Evolutionary conservation across 2,888 invertebrate genomes (phyloP), one percentile per base, ranked within the genome.

Genomic region (Sphaerophoria taeniata): DNA sequence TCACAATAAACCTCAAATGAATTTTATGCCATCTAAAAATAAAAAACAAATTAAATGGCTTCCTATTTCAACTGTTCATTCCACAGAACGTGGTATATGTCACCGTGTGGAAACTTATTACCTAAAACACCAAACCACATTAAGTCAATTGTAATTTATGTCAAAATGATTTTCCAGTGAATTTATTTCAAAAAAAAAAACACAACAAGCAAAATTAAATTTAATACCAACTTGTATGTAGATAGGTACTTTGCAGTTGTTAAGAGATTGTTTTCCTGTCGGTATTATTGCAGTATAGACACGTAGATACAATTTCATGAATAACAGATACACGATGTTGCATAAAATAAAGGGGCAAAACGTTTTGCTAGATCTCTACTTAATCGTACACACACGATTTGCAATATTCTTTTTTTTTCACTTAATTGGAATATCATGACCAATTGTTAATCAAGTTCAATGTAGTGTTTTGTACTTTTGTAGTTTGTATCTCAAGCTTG

Each of bases 81-180:
- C 24, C 24, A 24, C 24, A 24, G 24, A 24, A 24, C 24, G 24
- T 24, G 24, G 24, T 24, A 24, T 24, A 24, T 24, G 24, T 24
- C 24, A 24, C 24, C 24, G 24, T 24, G 24, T 24, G 24, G 24
- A 24, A 24, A 24, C 24, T 24, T 24, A 24, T 24, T 24, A 70
- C 60, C 55, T 58, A 16, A 12, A 11, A 72, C 7, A 61, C 55
- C 55, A 34, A 55, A 71, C 60, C 71, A 74, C 71, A 80, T 75
- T 84, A 63, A 80, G 71, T 75, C 75, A 71, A 74, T 39, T 71
- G 67, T 67, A 60, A 83, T 83, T 83, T 71, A 76, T 76, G 47
- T 81, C 76, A 72, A 72, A 45, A 75, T 53, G 36, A 67, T 67
- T 51, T 67, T 67, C 65, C 51, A 65, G 65, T 56, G 45, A 43